Evolutionary conservation across 2,888 invertebrate genomes (phyloP).

Genomic region (Leptinotarsa rubiginosa): DNA sequence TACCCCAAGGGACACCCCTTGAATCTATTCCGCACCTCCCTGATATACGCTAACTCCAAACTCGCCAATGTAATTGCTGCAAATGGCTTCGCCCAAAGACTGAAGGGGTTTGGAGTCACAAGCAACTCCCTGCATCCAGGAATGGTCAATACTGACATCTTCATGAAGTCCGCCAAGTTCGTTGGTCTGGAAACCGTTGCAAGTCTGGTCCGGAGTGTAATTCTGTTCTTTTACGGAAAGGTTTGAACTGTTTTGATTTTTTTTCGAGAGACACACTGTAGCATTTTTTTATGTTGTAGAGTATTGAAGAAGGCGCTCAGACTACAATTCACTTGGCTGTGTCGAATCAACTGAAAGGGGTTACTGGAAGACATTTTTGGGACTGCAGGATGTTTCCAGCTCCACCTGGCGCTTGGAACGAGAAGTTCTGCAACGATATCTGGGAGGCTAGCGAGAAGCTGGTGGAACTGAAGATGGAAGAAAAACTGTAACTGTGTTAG

Average conservation of each 20-base stretch:
- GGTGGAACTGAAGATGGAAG: conserved; percentile 75
- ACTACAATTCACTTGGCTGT: conserved; percentile 82
- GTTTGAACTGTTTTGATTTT: conserved; percentile 34
- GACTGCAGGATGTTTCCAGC: conserved; percentile 73
- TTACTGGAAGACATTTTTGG: conserved; percentile 82
- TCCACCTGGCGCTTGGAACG: conserved; percentile 58
- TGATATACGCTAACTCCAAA: conserved; percentile 61
- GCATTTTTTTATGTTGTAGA: conserved; percentile 68
- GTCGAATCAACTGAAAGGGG: conserved; percentile 78
- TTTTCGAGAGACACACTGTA: background rate
- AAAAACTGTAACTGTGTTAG: conserved; percentile 59
- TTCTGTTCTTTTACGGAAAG: conserved; percentile 57
- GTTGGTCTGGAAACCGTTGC: conserved; percentile 48
- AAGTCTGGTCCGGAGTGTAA: conserved; percentile 45
- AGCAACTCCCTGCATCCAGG: conserved; percentile 64
- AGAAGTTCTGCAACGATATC: conserved; percentile 75
- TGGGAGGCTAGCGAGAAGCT: conserved; percentile 87
- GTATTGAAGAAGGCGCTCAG: conserved; percentile 82
- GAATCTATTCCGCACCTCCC: conserved; percentile 48
- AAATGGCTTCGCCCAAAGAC: conserved; percentile 59
- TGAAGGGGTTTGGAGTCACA: conserved; percentile 58
- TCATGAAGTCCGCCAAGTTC: conserved; percentile 47
- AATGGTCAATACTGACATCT: conserved; percentile 58
- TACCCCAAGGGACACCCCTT: conserved; percentile 51
- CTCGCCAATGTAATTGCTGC: conserved; percentile 61